Evolutionary conservation across 2,113 vertebrate genomes (phyloP).

Genomic region (Laticauda colubrina): DNA sequence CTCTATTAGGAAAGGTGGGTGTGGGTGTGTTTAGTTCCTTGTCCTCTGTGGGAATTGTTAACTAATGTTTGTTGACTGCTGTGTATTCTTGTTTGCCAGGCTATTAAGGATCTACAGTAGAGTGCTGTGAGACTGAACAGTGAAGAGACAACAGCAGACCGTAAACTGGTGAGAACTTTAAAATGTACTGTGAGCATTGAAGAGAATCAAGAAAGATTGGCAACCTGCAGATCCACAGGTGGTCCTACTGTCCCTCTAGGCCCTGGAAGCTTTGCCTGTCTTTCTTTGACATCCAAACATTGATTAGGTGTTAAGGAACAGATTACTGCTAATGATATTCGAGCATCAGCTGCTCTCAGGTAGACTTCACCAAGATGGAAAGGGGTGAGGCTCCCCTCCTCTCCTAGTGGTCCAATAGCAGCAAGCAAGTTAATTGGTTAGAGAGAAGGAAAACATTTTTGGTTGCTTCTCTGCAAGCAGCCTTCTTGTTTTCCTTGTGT

Average conservation of each 20-base stretch:
- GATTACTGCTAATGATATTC: neutral
- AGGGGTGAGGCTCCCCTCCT: neutral
- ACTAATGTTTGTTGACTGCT: slow-evolving; percentile 12
- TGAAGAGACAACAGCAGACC: slow-evolving; percentile 45
- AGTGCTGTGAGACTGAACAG: slow-evolving; percentile 29
- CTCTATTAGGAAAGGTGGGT: neutral
- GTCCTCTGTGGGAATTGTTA: neutral
- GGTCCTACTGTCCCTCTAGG: neutral
- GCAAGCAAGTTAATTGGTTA: neutral
- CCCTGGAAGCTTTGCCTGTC: neutral
- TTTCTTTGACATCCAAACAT: neutral
- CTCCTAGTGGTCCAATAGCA: neutral
- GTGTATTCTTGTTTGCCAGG: slow-evolving; percentile 54
- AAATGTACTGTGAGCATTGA: slow-evolving; percentile 4
- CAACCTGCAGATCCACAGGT: neutral
- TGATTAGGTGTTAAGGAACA: neutral
- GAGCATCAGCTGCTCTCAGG: neutral
- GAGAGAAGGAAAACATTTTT: neutral
- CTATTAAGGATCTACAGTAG: slow-evolving; percentile 39
- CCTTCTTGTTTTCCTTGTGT: neutral
- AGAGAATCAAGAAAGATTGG: neutral
- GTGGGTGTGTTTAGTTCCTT: neutral
- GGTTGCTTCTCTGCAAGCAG: neutral
- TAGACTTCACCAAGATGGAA: neutral
- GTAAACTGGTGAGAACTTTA: slow-evolving; percentile 38